These are phyloP conservation scores for Blastomussa wellsi DNA, from an alignment of 92 coral and sea anemone species.

Conservation along the genomic window DNA sequence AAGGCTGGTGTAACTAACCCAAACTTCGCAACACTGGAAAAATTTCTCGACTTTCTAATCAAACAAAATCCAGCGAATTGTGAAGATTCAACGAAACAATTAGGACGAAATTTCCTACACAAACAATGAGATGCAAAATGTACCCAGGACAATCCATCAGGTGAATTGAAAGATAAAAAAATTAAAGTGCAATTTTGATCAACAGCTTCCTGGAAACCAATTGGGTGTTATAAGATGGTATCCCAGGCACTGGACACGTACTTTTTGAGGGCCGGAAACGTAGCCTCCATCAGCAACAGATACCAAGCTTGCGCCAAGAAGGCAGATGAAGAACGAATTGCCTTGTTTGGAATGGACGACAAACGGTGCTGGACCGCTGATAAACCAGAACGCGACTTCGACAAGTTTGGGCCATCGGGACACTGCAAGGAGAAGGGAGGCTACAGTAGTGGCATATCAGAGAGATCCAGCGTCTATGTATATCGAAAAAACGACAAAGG, in stretches of 20 bases:
- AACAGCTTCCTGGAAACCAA: not conserved
- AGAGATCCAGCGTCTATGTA: conserved; percentile 14
- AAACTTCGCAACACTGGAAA: too few relatives aligned
- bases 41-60: too few relatives aligned
- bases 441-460: not conserved
- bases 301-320: not conserved
- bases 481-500: conserved; percentile 17
- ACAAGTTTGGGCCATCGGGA: conserved; percentile 13
- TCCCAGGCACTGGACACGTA: not conserved
- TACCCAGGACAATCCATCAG: too few relatives aligned
- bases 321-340: not conserved
- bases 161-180: too few relatives aligned
- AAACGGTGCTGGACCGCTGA: conserved; percentile 21
- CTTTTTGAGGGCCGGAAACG: not conserved
- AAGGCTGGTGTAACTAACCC: too few relatives aligned
- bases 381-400: not conserved
- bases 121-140: too few relatives aligned
- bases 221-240: conserved; percentile 22
- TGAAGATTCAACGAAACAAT: too few relatives aligned
- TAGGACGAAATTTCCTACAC: too few relatives aligned
- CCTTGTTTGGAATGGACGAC: conserved; percentile 33
- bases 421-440: not conserved
- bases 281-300: not conserved
- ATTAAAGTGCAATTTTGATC: not conserved
- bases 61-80: too few relatives aligned